Evolutionary conservation across 2,113 vertebrate species (phyloP), one percentile per base, ranked within the genome.

Genomic region (Podilymbus podiceps): DNA sequence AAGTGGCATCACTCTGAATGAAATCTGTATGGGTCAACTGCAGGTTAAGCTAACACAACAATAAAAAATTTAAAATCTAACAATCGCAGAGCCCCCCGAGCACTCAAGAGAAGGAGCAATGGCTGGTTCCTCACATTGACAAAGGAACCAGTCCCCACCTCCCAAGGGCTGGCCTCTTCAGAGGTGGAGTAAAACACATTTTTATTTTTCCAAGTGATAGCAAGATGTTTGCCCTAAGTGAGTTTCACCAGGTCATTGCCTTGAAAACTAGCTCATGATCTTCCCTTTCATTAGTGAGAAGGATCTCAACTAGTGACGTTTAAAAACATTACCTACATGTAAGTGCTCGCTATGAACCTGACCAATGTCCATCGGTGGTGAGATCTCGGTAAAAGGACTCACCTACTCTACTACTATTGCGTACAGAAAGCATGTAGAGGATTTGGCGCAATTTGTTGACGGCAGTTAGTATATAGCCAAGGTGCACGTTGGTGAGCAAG

Each of bases 21-120:
- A 98, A 98, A 98, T 97, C 91, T 78, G 94, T 88, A 97, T 71
- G 97, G 98, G 98, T 98, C 98, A 98, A 69, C 96, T 97, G 97
- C 97, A 98, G 98, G 97, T 97, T 98, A 98, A 97, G 95, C 95
- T 98, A 98, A 98, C 86, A 96, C 95, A 98, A 97, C 91, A 97
- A 98, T 98, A 96, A 98, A 98, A 98, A 97, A 97, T 98, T 97
- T 97, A 98, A 92, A 97, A 96, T 91, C 83, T 75, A 97, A 94
- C 92, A 90, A 96, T 95, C 31, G 15, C 90, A 92, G 94, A 96
- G 93, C 88, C 86, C 94, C 91, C 87, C 15, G 31, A 91, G 94
- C 85, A 95, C 95, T 97, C 55, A 83, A 31, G 19, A 94, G 78
- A 83, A 96, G 67, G 53, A 63, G 63, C 93, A 94, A 38, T 78